Conservation (phyloP, 2,888 invertebrate species). For the Epistrophe eligans region DNA sequence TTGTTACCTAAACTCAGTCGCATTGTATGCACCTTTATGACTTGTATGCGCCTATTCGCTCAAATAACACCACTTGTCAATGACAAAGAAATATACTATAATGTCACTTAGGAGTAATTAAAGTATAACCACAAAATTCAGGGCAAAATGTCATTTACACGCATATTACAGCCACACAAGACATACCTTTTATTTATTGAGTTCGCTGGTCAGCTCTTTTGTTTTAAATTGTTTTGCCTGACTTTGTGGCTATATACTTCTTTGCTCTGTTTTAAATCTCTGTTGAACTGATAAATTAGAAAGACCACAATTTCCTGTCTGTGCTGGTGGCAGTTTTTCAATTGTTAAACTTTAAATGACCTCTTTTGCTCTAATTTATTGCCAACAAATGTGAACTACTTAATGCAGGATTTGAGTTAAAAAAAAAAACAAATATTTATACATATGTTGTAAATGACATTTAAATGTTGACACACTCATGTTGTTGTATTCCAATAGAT, state of each 20-base stretch:
- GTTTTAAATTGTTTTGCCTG: conserved; percentile 55
- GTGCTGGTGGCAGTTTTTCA: background rate
- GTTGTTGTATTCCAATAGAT: background rate
- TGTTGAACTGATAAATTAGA: conserved; percentile 43
- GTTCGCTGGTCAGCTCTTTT: conserved; percentile 68
- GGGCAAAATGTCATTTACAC: conserved; percentile 34
- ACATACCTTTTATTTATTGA: background rate
- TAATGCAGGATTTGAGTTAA: background rate
- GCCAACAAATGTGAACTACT: conserved; percentile 56
- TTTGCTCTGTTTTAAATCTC: conserved; percentile 41
- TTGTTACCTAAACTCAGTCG: conserved; percentile 56
- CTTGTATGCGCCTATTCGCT: background rate
- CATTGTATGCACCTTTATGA: conserved; percentile 53
- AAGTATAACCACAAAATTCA: conserved; percentile 41
- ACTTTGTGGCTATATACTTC: conserved; percentile 9
- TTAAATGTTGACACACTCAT: conserved; percentile 7
- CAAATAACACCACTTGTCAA: conserved; percentile 45
- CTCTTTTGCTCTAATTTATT: conserved; percentile 64
- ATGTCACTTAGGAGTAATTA: conserved; percentile 64
- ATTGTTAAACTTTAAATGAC: conserved; percentile 48
- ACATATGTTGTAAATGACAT: conserved; percentile 35
- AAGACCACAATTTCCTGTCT: conserved; percentile 27
- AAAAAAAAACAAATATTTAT: background rate
- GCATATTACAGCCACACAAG: conserved; percentile 23
- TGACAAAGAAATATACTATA: conserved; percentile 52